phyloP scores from a whole-genome alignment of 2,113 vertebrate species.

The Bambusicola thoracicus region DNA sequence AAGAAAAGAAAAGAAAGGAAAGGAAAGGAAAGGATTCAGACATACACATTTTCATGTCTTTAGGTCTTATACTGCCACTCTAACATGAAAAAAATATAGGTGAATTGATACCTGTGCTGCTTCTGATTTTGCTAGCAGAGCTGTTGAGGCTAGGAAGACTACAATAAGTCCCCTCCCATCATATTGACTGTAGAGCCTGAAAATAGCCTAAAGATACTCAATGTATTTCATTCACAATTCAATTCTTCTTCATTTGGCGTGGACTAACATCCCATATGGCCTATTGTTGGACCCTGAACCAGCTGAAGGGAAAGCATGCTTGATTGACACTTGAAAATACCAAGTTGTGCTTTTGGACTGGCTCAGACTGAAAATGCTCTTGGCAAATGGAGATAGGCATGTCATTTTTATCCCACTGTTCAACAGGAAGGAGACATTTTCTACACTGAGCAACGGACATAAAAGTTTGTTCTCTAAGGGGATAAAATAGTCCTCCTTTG shows the following conservation, averaged over 20 bases:
- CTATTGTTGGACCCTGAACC: conserved; percentile 56
- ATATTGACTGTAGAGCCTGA: not conserved
- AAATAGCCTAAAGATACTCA: not conserved
- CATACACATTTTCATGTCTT: not conserved
- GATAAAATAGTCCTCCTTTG: not conserved
- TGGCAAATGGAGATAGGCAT: conserved; percentile 43
- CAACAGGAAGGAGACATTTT: conserved; percentile 43
- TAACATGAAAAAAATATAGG: not conserved
- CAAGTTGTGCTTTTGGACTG: conserved; percentile 60
- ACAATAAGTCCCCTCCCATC: not conserved
- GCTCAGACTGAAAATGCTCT: conserved; percentile 58
- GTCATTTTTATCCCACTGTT: conserved; percentile 28
- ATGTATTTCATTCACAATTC: conserved; percentile 35
- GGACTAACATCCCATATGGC: conserved; percentile 27
- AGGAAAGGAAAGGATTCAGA: no score
- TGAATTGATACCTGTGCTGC: conserved; percentile 52
- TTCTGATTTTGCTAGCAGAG: not conserved
- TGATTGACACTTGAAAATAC: conserved; percentile 68
- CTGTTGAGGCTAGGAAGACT: not conserved
- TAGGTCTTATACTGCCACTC: not conserved
- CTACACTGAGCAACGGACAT: not conserved
- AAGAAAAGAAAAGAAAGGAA: no score
- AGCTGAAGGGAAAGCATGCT: conserved; percentile 56
- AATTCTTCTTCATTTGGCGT: conserved; percentile 55
- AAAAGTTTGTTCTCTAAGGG: not conserved